Percentiles rank a stretch among this genome's conserved stretches.
These are phyloP conservation scores for Elgaria multicarinata DNA, from an alignment of 2,113 vertebrate species.

Conservation along the genomic window DNA sequence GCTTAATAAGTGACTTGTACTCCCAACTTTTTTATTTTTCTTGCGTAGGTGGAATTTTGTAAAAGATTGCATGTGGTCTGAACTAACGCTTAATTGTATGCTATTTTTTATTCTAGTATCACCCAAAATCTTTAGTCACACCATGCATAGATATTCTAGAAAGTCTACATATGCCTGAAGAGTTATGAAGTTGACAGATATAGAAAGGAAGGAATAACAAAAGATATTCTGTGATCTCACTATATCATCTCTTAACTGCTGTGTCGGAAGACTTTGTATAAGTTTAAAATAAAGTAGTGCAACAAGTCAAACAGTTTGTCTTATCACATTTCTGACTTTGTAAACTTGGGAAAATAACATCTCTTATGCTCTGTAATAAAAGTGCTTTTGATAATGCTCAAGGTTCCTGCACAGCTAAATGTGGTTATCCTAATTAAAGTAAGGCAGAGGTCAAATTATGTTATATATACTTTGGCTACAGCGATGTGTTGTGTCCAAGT, in stretches of 20 bases:
- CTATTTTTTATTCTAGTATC: background rate
- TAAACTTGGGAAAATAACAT: conserved; percentile 63
- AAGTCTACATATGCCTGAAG: background rate
- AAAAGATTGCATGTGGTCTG: background rate
- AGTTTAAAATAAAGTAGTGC: conserved; percentile 56
- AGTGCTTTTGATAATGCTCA: conserved; percentile 67
- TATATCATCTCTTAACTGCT: background rate
- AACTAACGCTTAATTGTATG: background rate
- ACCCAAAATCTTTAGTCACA: background rate
- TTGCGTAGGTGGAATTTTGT: background rate
- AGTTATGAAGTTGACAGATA: background rate
- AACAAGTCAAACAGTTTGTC: conserved; percentile 48
- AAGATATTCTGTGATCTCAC: background rate
- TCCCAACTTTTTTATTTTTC: background rate
- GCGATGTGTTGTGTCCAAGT: conserved; percentile 46
- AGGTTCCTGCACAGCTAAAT: conserved; percentile 74
- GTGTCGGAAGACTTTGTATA: conserved; percentile 46
- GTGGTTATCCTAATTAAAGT: conserved; percentile 77
- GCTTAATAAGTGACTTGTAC: background rate
- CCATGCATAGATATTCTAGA: background rate
- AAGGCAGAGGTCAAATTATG: conserved; percentile 68
- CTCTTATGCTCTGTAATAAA: conserved; percentile 71
- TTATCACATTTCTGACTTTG: conserved; percentile 67
- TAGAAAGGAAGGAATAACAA: background rate
- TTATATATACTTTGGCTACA: conserved; percentile 59